Evolutionary conservation across 2,888 invertebrate species (phyloP).

Genomic region (Lepetodrilus schrolli): DNA sequence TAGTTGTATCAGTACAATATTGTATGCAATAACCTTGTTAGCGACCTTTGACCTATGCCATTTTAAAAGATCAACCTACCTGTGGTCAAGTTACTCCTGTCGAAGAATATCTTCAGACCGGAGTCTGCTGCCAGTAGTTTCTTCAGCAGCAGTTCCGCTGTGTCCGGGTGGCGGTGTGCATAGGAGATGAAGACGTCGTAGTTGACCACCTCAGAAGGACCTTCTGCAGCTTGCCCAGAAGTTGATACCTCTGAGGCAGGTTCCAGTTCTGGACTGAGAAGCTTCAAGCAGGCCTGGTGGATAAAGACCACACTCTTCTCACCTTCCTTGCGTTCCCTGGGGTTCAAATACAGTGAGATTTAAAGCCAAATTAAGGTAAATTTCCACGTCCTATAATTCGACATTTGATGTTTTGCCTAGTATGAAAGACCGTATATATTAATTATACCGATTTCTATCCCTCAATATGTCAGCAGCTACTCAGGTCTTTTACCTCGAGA

Average conservation of each 20-base stretch:
- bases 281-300: conserved; percentile 7
- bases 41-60: too few species aligned
- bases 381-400: too few species aligned
- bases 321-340: conserved; percentile 14
- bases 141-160: conserved; percentile 57
- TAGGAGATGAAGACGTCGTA: conserved; percentile 74
- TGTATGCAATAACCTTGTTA: too few species aligned
- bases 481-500: too few species aligned
- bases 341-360: too few species aligned
- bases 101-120: conserved; percentile 68
- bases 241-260: too few species aligned
- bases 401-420: too few species aligned
- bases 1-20: too few species aligned
- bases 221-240: neutral
- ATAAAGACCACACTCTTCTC: neutral
- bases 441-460: too few species aligned
- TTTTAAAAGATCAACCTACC: conserved; percentile 51
- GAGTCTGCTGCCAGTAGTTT: conserved; percentile 51
- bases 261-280: neutral
- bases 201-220: neutral
- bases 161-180: conserved; percentile 58
- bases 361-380: too few species aligned
- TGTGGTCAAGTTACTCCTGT: conserved; percentile 67
- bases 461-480: too few species aligned
- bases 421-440: too few species aligned